Conservation (phyloP, 2,113 vertebrate species). For the Hipposideros armiger region DNA sequence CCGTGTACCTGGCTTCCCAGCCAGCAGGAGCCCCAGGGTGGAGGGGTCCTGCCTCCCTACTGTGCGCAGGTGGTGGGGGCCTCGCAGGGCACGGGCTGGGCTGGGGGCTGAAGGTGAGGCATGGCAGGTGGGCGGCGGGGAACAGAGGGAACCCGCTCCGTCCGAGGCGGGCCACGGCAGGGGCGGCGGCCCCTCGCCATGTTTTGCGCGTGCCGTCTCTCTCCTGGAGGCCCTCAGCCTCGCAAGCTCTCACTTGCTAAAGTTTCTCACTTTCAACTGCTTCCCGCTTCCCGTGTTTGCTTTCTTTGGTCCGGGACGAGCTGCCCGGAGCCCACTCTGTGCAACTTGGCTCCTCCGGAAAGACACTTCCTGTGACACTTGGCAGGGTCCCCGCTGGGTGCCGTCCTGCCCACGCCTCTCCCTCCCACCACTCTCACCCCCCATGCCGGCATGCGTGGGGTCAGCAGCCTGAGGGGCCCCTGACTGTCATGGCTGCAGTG, state of each 20-base stretch:
- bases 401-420: background rate
- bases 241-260: background rate
- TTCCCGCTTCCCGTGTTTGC: slow-evolving; percentile 28
- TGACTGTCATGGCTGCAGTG: too few species aligned
- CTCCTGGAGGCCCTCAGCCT: background rate
- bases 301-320: slow-evolving; percentile 1
- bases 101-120: background rate
- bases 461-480: too few species aligned
- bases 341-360: background rate
- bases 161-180: background rate
- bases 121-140: background rate
- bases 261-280: background rate
- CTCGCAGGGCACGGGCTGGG: background rate
- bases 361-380: slow-evolving; percentile 7
- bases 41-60: background rate
- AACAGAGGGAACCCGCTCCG: background rate
- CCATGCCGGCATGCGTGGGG: too few species aligned
- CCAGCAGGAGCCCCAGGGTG: background rate
- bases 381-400: background rate
- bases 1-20: background rate
- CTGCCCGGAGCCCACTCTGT: background rate
- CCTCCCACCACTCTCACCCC: background rate
- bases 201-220: background rate
- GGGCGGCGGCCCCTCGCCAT: background rate
- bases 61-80: background rate